phyloP scores from a whole-genome alignment of 2,797 vertebrate species.

The Eulemur mongoz region DNA sequence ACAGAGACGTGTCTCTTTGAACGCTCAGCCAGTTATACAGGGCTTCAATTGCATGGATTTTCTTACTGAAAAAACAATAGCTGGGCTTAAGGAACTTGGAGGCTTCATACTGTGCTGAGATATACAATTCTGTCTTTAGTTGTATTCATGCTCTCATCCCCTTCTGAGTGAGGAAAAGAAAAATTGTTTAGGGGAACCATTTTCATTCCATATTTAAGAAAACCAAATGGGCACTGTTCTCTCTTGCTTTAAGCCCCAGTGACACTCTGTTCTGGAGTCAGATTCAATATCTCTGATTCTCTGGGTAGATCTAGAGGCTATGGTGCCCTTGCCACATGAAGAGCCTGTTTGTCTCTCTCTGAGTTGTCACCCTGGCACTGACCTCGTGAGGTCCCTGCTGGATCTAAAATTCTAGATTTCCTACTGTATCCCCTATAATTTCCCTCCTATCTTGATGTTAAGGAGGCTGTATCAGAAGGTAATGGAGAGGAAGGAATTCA shows the following conservation, averaged over 20 bases:
- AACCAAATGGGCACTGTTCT: slow-evolving; percentile 18
- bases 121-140: slow-evolving; percentile 32
- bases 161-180: slow-evolving; percentile 44
- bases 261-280: slow-evolving; percentile 6
- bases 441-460: background rate
- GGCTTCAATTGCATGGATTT: slow-evolving; percentile 65
- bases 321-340: background rate
- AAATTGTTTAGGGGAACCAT: slow-evolving; percentile 30
- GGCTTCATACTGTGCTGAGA: slow-evolving; percentile 49
- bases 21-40: background rate
- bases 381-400: background rate
- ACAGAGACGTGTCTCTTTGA: slow-evolving; percentile 72
- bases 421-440: background rate
- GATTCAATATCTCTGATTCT: slow-evolving; percentile 6
- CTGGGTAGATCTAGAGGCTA: background rate
- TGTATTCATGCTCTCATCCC: background rate
- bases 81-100: slow-evolving; percentile 11
- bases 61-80: slow-evolving; percentile 57
- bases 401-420: slow-evolving; percentile 48
- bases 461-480: background rate
- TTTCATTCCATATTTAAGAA: slow-evolving; percentile 52
- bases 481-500: background rate
- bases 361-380: slow-evolving; percentile 40
- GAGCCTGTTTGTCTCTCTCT: background rate
- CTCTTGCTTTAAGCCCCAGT: background rate